These are phyloP conservation scores for Hetaerina americana DNA, from an alignment of 1,140 invertebrate genomes.

Conservation along the genomic window DNA sequence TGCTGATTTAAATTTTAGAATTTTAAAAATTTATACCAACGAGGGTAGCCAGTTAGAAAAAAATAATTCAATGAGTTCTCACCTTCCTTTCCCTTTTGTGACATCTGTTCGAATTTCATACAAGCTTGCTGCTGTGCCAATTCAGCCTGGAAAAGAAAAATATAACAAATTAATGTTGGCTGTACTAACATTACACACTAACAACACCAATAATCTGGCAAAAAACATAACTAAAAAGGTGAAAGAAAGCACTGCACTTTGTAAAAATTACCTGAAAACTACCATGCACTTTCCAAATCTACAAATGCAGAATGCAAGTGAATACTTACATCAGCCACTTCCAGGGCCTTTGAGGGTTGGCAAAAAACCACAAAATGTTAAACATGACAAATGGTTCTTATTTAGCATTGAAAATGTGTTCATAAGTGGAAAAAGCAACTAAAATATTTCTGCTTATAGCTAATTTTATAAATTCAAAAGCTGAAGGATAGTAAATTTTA, in stretches of 20 bases:
- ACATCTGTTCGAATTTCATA: conserved; percentile 93
- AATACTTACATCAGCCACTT: conserved; percentile 41
- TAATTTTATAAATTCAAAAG: background rate
- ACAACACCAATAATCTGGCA: too few species aligned
- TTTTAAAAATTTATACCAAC: too few species aligned
- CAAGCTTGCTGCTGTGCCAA: conserved; percentile 80
- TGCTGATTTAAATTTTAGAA: too few species aligned
- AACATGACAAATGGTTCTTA: background rate
- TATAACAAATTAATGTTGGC: too few species aligned
- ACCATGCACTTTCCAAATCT: background rate
- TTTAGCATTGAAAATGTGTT: too few species aligned
- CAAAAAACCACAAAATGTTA: conserved; percentile 1
- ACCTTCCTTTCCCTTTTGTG: conserved; percentile 87
- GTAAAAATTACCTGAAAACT: background rate
- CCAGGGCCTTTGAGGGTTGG: conserved; percentile 20
- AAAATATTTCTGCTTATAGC: background rate
- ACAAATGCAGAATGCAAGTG: conserved; percentile 3
- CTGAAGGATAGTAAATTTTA: background rate
- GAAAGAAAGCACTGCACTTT: conserved; percentile 11
- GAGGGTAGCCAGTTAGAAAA: too few species aligned
- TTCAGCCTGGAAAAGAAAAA: conserved; percentile 61
- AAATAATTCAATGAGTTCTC: too few species aligned
- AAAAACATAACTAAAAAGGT: too few species aligned
- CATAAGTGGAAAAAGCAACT: background rate
- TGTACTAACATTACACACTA: too few species aligned